Percentiles rank a stretch among this genome's conserved stretches.
phyloP scores from a whole-genome alignment of 2,797 vertebrate species.

The Heliangelus exortis region DNA sequence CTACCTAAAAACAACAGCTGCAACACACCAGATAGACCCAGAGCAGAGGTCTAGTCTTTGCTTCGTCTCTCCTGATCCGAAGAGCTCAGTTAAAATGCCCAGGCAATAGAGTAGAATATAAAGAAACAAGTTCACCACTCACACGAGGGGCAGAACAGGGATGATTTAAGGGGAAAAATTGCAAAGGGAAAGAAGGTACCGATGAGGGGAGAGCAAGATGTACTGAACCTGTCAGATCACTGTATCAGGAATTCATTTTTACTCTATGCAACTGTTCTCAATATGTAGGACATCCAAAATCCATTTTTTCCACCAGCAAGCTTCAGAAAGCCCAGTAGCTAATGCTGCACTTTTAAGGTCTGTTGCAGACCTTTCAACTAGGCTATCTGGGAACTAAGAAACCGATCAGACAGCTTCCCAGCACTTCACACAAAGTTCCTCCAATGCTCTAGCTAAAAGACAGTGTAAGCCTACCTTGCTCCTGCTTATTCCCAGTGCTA shows the following conservation, averaged over 20 bases:
- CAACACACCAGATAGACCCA: background rate
- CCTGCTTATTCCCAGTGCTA: background rate
- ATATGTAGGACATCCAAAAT: background rate
- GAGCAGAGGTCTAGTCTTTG: slow-evolving; percentile 2
- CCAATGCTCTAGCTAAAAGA: background rate
- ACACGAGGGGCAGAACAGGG: background rate
- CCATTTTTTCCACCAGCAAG: background rate
- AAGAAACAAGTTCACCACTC: background rate
- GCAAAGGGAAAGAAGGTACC: background rate
- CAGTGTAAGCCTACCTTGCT: background rate
- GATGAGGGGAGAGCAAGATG: background rate
- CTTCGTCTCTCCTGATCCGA: background rate
- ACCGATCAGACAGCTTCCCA: background rate
- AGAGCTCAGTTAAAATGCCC: background rate
- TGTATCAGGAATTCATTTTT: background rate
- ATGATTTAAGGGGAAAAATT: background rate
- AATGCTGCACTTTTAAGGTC: background rate
- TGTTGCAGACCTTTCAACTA: background rate
- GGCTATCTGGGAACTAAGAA: background rate
- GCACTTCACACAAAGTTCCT: background rate
- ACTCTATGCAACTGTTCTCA: background rate
- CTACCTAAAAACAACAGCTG: slow-evolving; percentile 56
- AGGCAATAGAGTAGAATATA: background rate
- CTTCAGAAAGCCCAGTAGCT: background rate
- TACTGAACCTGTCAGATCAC: background rate